Percentiles rank a stretch among this genome's conserved stretches.
Evolutionary conservation across 2,888 invertebrate species (phyloP).

Genomic region (Rhingia rostrata): DNA sequence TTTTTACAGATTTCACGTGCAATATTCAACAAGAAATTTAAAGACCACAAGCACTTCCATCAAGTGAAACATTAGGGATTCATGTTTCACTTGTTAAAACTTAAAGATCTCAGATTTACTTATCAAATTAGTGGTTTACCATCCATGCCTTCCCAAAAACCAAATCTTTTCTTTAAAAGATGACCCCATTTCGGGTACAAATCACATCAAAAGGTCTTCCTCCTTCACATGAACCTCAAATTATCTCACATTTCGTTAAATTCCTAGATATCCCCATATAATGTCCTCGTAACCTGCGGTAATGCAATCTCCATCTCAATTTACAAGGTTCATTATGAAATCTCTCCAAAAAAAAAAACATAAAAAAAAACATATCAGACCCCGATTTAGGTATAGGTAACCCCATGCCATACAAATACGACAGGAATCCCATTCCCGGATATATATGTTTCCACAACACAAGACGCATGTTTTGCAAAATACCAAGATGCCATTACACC

Average conservation of each 20-base stretch:
- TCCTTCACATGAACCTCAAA: conserved; percentile 37
- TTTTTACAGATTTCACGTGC: too few species aligned
- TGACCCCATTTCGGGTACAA: not conserved
- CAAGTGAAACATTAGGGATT: too few species aligned
- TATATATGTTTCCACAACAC: conserved; percentile 30
- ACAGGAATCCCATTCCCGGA: conserved; percentile 33
- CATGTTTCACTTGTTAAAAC: too few species aligned
- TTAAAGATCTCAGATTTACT: too few species aligned
- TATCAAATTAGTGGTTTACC: too few species aligned
- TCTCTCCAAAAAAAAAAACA: conserved; percentile 36
- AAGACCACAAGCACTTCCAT: too few species aligned
- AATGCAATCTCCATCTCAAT: conserved; percentile 45
- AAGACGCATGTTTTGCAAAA: conserved; percentile 68
- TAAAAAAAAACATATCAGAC: not conserved
- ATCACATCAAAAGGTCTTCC: conserved; percentile 53
- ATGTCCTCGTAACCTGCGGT: conserved; percentile 53
- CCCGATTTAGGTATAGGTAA: conserved; percentile 13
- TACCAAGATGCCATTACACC: conserved; percentile 16
- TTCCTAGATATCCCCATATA: conserved; percentile 32
- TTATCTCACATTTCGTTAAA: conserved; percentile 54
- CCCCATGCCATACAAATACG: conserved; percentile 6
- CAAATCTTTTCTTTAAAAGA: too few species aligned
- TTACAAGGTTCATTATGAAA: conserved; percentile 45
- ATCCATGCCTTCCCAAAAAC: too few species aligned
- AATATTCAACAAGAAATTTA: too few species aligned